phyloP scores from a whole-genome alignment of 2,113 vertebrate genomes.

The Carassius auratus region DNA sequence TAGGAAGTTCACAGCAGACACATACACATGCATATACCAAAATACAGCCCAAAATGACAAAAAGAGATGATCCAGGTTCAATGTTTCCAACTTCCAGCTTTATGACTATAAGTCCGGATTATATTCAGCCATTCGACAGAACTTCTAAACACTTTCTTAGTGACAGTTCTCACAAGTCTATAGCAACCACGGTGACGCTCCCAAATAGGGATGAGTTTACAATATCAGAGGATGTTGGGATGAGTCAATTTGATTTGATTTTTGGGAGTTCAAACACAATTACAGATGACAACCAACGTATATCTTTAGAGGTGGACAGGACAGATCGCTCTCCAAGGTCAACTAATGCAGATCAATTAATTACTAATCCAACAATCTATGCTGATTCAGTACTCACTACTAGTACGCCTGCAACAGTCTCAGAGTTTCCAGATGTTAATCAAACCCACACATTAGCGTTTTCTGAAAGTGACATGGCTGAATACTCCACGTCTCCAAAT shows the following conservation, averaged over 20 bases:
- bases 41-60: background rate
- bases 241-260: background rate
- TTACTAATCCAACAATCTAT: background rate
- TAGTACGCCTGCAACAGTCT: slow-evolving; percentile 23
- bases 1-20: background rate
- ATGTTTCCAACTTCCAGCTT: background rate
- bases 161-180: background rate
- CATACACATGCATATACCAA: slow-evolving; percentile 8
- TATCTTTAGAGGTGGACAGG: background rate
- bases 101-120: background rate
- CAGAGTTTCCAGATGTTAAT: slow-evolving; percentile 38
- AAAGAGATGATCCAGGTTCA: background rate
- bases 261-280: background rate
- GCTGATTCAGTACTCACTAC: slow-evolving; percentile 4
- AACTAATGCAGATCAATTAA: slow-evolving; percentile 8
- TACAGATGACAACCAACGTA: background rate
- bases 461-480: background rate
- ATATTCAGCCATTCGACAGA: background rate
- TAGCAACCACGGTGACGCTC: background rate
- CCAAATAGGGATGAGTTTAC: background rate
- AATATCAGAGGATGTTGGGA: background rate
- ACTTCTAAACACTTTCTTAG: background rate
- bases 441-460: slow-evolving; percentile 13
- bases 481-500: background rate
- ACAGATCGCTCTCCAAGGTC: slow-evolving; percentile 41